Percentiles rank a stretch among this genome's conserved stretches.
Evolutionary conservation across 2,113 vertebrate genomes (phyloP).

Genomic region (Deroptyus accipitrinus): DNA sequence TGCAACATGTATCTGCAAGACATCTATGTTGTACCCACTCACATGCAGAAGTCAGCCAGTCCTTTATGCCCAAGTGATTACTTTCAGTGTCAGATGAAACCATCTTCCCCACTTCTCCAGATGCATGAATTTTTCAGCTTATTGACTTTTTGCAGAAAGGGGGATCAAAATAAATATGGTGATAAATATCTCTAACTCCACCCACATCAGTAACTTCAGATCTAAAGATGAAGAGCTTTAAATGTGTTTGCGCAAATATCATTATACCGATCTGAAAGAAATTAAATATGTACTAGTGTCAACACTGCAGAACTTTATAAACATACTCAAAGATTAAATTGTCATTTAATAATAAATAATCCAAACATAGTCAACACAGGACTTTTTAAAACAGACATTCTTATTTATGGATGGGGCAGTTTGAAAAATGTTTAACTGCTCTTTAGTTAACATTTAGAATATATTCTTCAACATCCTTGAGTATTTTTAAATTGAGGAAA

Average conservation of each 20-base stretch:
- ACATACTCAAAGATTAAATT: neutral
- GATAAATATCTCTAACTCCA: slow-evolving; percentile 15
- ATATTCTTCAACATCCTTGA: neutral
- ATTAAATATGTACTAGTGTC: neutral
- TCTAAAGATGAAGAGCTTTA: neutral
- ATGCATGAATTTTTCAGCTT: neutral
- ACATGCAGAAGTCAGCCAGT: neutral
- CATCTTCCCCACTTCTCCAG: neutral
- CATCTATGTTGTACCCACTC: neutral
- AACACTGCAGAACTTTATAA: neutral
- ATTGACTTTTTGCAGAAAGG: neutral
- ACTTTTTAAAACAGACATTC: neutral
- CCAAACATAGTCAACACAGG: neutral
- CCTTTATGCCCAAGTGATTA: neutral
- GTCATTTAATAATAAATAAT: neutral
- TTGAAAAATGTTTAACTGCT: neutral
- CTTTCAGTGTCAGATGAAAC: neutral
- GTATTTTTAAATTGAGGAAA: neutral
- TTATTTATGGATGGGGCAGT: slow-evolving; percentile 39
- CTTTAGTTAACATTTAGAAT: slow-evolving; percentile 12
- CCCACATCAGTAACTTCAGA: neutral
- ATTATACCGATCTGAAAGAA: neutral
- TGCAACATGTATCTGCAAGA: neutral
- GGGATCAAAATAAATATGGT: neutral
- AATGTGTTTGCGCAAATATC: slow-evolving; percentile 6